Evolutionary conservation across 2,113 vertebrate genomes (phyloP).

Genomic region (mouse (Mus musculus)): DNA sequence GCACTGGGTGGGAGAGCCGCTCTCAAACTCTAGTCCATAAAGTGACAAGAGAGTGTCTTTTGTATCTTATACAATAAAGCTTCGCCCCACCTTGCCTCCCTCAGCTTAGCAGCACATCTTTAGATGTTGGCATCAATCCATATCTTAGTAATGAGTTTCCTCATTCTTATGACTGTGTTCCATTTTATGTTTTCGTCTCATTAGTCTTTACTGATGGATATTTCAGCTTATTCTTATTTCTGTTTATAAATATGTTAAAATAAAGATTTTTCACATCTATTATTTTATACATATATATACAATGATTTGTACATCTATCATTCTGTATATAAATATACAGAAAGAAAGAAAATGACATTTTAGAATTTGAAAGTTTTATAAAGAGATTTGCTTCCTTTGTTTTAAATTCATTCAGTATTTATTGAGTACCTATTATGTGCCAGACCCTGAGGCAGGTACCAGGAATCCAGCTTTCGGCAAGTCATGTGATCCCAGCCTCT

Average conservation of each 20-base stretch:
- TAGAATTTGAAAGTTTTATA: slow-evolving; percentile 33
- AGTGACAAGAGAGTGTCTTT: neutral
- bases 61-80: neutral
- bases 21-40: slow-evolving; percentile 15
- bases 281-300: neutral
- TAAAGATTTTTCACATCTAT: neutral
- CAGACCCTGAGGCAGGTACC: slow-evolving; percentile 51
- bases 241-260: slow-evolving; percentile 44
- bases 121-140: neutral
- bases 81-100: neutral
- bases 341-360: slow-evolving; percentile 3
- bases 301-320: neutral
- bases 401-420: slow-evolving; percentile 59
- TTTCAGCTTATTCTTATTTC: slow-evolving; percentile 31
- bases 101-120: neutral
- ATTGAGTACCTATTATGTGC: slow-evolving; percentile 70
- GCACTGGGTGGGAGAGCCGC: slow-evolving; percentile 56
- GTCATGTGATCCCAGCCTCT: neutral
- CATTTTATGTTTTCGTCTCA: slow-evolving; percentile 11
- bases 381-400: slow-evolving; percentile 55
- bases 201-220: neutral
- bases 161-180: slow-evolving; percentile 28
- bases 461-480: slow-evolving; percentile 61
- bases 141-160: neutral
- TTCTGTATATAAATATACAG: neutral